Evolutionary conservation across 2,113 vertebrate species (phyloP).

Genomic region (Petroica traversi): DNA sequence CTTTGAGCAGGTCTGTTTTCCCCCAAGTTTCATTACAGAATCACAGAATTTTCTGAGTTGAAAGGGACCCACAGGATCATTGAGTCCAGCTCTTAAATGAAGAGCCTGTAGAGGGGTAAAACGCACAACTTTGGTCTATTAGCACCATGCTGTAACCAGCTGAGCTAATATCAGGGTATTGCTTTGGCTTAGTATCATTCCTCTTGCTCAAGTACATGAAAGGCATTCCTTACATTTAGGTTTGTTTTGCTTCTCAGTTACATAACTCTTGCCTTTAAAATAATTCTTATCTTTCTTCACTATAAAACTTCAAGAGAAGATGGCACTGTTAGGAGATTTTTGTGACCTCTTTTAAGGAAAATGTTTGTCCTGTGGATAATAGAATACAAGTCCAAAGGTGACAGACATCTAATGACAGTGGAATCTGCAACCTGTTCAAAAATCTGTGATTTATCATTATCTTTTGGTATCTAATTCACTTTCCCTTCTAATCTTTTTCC

Average conservation of each 20-base stretch:
- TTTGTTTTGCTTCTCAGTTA: background rate
- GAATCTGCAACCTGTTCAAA: background rate
- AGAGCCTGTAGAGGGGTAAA: background rate
- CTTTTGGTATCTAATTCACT: background rate
- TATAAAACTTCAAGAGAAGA: background rate
- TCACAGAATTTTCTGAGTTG: background rate
- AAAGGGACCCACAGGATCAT: too few relatives aligned
- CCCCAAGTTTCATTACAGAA: background rate
- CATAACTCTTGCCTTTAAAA: background rate
- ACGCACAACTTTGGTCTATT: background rate
- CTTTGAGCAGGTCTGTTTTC: background rate
- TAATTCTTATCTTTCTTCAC: background rate
- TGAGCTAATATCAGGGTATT: background rate
- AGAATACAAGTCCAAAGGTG: background rate
- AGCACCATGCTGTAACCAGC: background rate
- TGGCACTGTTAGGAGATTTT: background rate
- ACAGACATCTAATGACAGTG: background rate
- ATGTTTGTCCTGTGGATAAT: background rate
- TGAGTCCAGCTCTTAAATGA: accelerated
- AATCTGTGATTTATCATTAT: background rate
- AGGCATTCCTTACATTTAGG: background rate
- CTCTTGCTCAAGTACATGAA: background rate
- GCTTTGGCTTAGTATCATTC: background rate
- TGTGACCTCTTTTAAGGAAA: background rate
- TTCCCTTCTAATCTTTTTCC: background rate